Evolutionary conservation across 2,888 invertebrate species (phyloP), one percentile per base, ranked within the genome.

Genomic region (Leptopilina syphax): DNA sequence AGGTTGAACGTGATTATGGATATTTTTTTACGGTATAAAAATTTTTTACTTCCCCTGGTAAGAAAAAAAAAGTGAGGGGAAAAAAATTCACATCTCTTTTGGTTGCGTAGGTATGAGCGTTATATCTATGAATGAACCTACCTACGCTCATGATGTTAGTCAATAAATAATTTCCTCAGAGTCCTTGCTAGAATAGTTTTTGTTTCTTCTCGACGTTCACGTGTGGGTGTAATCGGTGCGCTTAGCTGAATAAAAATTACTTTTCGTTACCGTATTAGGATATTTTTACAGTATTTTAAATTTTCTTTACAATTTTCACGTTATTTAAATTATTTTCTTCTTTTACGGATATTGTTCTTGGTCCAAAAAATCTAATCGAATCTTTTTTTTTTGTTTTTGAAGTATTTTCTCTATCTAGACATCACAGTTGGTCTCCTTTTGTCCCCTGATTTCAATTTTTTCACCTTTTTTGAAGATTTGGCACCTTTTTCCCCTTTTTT

Each of bases 231-330:
- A 85, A 90, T 87, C 87, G 85, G 86, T 86, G 85, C 87, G 86
- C 86, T 87, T 82, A 78, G 81, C 84, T 50, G 86, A 85, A 87
- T 80, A 83, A 87, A 85, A 87, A 83, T 83, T 88, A 84, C 85
- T 89, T 89, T 89, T 88, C 89, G 86, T 87, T 86, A 85, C 91
- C 91, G 85, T 90, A 91, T 89, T 90, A 84, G 91, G 90, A 81
- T 83, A 81, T 85, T 81, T 79, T 80, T 82, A 78, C 5, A 5
- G 44, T 44, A 44, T 44, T 44, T 44, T 44, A 44, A 5, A 24
- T 47, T 54, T 67, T 76, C 65, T 47, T 60, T 76, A 24, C 47
- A 68, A 68, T 68, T 44, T 68, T 68, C 47, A 47, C 18, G 47
- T 5, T 44, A 41, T 8, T 5, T 44, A 6, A 44, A 44, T 44